Evolutionary conservation across 2,113 vertebrate genomes (phyloP).

Genomic region (Chiloscyllium plagiosum): DNA sequence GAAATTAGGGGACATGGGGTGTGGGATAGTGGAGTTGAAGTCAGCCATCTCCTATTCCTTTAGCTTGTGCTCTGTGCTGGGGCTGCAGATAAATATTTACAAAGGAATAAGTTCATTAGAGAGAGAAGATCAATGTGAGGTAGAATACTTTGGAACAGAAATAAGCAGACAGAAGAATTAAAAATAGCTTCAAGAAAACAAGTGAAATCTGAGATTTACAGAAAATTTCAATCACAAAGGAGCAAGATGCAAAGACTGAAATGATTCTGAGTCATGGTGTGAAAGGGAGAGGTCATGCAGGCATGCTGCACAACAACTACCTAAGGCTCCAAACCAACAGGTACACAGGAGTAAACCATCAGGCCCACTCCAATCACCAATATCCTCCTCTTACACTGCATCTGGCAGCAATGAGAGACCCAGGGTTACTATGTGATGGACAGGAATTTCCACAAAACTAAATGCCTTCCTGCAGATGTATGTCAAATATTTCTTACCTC

Average conservation of each 20-base stretch:
- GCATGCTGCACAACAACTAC: no score
- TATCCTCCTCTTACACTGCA: background rate
- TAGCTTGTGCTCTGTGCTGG: background rate
- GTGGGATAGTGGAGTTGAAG: background rate
- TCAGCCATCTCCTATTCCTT: background rate
- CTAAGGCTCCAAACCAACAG: background rate
- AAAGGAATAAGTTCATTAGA: no score
- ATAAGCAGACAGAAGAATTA: background rate
- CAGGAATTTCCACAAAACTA: background rate
- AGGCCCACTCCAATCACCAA: background rate
- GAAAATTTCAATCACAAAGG: background rate
- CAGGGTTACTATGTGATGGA: background rate
- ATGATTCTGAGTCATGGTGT: background rate
- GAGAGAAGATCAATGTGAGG: background rate
- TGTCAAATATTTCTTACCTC: conserved; percentile 62
- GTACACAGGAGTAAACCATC: background rate
- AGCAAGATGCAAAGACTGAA: background rate
- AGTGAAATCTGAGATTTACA: background rate
- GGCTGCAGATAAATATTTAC: background rate
- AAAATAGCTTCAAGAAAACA: background rate
- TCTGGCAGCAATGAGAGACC: background rate
- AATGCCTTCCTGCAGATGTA: background rate
- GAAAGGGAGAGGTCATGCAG: background rate
- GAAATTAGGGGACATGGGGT: background rate
- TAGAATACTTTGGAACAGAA: background rate